Conservation (phyloP, 2,888 invertebrate species). For the Apocheima hispidaria region DNA sequence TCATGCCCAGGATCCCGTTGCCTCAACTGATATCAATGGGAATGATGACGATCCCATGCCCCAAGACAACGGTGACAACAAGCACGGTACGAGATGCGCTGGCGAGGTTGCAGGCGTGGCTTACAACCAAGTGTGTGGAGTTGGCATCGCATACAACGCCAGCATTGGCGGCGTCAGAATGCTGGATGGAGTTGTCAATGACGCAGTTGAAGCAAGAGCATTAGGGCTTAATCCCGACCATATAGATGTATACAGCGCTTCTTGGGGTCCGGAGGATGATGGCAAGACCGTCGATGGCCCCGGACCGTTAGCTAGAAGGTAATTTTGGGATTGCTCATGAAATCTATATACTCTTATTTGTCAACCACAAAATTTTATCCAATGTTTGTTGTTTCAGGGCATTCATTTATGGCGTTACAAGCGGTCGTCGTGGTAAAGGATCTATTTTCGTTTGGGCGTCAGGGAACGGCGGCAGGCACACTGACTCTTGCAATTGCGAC, state of each 20-base stretch:
- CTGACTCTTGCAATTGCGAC: conserved; percentile 99
- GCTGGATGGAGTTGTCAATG: conserved; percentile 98
- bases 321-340: conserved; percentile 32
- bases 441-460: conserved; percentile 99
- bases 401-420: conserved; percentile 96
- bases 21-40: conserved; percentile 98
- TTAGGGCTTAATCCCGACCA: conserved; percentile 96
- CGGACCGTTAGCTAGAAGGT: conserved; percentile 93
- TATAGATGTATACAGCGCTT: conserved; percentile 98
- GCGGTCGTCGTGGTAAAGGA: conserved; percentile 96
- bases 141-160: conserved; percentile 97
- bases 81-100: conserved; percentile 99
- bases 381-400: conserved; percentile 86
- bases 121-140: conserved; percentile 98
- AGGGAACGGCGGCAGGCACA: conserved; percentile 97
- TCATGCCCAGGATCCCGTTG: conserved; percentile 92
- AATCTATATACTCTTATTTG: background rate
- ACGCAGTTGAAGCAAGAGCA: conserved; percentile 97
- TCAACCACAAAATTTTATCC: background rate
- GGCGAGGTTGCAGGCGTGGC: conserved; percentile 99
- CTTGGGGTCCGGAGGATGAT: conserved; percentile 99
- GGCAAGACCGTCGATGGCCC: conserved; percentile 98
- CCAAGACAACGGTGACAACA: conserved; percentile 99
- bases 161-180: conserved; percentile 98
- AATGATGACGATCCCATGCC: conserved; percentile 99